Evolutionary conservation across 2,888 invertebrate genomes (phyloP), one percentile per base, ranked within the genome.

Genomic region (Vandiemenella viatica): DNA sequence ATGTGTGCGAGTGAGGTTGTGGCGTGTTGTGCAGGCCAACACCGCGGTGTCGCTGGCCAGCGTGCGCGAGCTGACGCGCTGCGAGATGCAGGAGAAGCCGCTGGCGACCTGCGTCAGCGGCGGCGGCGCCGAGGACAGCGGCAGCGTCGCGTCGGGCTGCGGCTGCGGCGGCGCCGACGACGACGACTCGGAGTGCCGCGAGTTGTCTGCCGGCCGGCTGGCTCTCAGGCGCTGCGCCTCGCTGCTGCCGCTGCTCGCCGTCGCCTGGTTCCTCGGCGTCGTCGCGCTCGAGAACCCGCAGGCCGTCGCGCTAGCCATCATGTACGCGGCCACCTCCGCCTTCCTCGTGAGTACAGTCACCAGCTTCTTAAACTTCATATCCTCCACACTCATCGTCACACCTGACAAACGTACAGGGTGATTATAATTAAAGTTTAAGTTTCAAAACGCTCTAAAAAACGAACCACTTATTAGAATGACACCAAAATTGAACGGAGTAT

Each of bases 211-310:
- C n/a, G 7, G 16, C n/a, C 58, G 58, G 18, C 57, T 54, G 49
- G 53, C 59, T 38, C 53, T 61, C 55, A 55, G 59, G 50, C 58
- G 79, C 3, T 74, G 80, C 43, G 72, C 82, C 40, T 73, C 78
- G n/a, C 63, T 83, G 57, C 76, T 83, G 59, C 82, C 82, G 15
- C 73, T 78, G 54, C 80, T 80, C 59, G 77, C 79, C 10, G 74
- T 82, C 17, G 77, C 80, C 57, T 83, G 83, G 83, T 81, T 82
- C 56, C 74, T 81, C 64, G 79, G 79, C 1, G 81, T 83, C 4
- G 71, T 82, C 22, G 81, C 82, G 1, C 71, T 83, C 37, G 82
- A 83, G 61, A 81, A 82, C 60, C 73, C 77, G 2, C 67, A 66
- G 38, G 63, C 63, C 38, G 59, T 62, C 47, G 59, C 61, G 48